A percentile compares a stretch with the other conserved stretches of the same genome.
Conservation (phyloP, 2,888 invertebrate species). For the Eristalis tenax region DNA sequence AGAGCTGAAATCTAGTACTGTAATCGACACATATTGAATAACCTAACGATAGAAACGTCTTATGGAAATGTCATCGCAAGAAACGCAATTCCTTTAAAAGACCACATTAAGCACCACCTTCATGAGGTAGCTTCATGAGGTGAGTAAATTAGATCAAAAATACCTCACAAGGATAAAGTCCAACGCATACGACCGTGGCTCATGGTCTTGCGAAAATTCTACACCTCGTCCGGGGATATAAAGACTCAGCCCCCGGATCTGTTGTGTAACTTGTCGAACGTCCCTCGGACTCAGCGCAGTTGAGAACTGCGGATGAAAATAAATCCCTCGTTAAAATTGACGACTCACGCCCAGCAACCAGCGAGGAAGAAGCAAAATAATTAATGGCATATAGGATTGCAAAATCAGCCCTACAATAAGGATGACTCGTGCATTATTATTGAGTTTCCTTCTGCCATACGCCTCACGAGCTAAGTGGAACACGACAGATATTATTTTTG, state of each 20-base stretch:
- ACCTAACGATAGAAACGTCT: too few species aligned
- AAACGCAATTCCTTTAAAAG: neutral
- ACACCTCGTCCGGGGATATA: conserved; percentile 30
- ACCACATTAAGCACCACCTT: neutral
- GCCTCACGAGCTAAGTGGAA: conserved; percentile 30
- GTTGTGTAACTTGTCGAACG: conserved; percentile 15
- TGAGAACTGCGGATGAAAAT: conserved; percentile 62
- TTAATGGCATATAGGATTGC: conserved; percentile 67
- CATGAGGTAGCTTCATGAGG: too few species aligned
- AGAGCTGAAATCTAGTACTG: too few species aligned
- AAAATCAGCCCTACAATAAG: conserved; percentile 61
- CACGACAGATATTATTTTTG: conserved; percentile 50
- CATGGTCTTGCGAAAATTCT: conserved; percentile 5
- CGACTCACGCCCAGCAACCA: conserved; percentile 54
- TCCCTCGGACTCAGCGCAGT: neutral
- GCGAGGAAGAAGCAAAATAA: conserved; percentile 37
- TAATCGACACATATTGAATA: too few species aligned
- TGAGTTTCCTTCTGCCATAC: conserved; percentile 50
- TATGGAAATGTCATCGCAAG: neutral
- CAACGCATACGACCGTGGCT: neutral
- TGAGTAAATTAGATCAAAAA: neutral
- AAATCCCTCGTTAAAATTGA: conserved; percentile 57
- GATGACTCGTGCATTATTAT: conserved; percentile 57
- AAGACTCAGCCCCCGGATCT: conserved; percentile 35
- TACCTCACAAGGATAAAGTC: conserved; percentile 31